Evolutionary conservation across 2,888 invertebrate species (phyloP).

Genomic region (Tipula lateralis): DNA sequence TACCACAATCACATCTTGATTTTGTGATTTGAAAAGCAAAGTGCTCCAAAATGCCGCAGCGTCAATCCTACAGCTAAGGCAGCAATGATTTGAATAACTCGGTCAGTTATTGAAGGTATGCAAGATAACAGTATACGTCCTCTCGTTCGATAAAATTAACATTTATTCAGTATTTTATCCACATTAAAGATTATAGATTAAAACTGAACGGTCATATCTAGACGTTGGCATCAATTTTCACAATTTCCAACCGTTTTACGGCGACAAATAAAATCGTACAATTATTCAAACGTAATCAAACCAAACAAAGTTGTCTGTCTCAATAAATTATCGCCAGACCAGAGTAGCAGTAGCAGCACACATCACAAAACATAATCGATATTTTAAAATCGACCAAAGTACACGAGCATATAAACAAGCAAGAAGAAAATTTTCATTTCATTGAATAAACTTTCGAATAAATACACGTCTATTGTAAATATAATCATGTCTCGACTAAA

Average conservation of each 20-base stretch:
- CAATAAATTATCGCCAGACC: not conserved
- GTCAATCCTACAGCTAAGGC: too few species aligned
- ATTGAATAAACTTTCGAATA: not conserved
- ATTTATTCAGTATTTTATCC: too few species aligned
- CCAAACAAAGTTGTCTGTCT: not conserved
- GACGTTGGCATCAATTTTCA: too few species aligned
- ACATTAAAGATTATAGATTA: too few species aligned
- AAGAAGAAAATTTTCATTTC: not conserved
- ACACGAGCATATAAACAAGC: not conserved
- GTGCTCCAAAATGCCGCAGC: too few species aligned
- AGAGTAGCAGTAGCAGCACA: not conserved
- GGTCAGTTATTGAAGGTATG: too few species aligned
- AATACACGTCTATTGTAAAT: not conserved
- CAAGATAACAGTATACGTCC: too few species aligned
- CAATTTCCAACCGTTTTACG: not conserved
- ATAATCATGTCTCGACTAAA: conserved; percentile 6
- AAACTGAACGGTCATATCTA: too few species aligned
- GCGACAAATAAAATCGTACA: not conserved
- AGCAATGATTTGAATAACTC: too few species aligned
- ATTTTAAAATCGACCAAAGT: not conserved
- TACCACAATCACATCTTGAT: too few species aligned
- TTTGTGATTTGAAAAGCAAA: too few species aligned
- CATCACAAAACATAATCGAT: not conserved
- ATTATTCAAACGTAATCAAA: not conserved
- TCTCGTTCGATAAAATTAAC: too few species aligned